phyloP scores from a whole-genome alignment of 2,888 invertebrate species.

The Noctua fimbriata region DNA sequence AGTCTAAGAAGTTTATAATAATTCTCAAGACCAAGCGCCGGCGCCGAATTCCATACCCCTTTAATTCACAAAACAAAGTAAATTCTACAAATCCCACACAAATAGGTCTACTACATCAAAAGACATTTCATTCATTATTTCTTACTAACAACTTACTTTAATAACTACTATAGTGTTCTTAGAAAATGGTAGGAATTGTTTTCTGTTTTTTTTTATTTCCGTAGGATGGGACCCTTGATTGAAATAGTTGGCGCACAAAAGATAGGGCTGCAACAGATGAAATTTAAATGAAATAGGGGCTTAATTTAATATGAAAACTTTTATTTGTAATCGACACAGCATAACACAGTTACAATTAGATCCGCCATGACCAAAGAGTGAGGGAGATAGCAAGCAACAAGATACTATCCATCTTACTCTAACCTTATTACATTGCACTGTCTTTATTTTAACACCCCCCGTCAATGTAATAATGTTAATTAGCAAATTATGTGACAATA shows the following conservation, averaged over 20 bases:
- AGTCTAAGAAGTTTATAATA: neutral
- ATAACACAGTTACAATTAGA: too few species aligned
- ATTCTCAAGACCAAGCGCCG: conserved; percentile 8
- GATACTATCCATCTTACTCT: too few species aligned
- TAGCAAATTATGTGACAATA: too few species aligned
- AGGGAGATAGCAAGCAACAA: too few species aligned
- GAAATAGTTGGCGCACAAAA: conserved; percentile 83
- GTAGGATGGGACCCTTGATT: conserved; percentile 72
- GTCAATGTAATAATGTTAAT: too few species aligned
- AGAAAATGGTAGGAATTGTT: conserved; percentile 42
- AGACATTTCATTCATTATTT: conserved; percentile 50
- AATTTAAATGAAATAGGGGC: too few species aligned
- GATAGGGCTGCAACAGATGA: conserved; percentile 71
- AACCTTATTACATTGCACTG: too few species aligned
- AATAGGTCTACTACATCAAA: conserved; percentile 31
- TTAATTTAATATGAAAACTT: too few species aligned
- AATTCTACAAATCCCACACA: conserved; percentile 32
- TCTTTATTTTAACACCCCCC: too few species aligned
- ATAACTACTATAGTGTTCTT: conserved; percentile 49
- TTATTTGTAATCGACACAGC: too few species aligned
- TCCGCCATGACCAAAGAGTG: too few species aligned
- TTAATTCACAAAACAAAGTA: conserved; percentile 16
- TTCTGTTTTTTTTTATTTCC: conserved; percentile 72
- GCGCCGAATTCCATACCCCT: conserved; percentile 3
- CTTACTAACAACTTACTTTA: conserved; percentile 55